Percentiles rank a stretch among this genome's conserved stretches.
These are phyloP conservation scores for Galerucella nymphaeae DNA, from an alignment of 2,888 invertebrate genomes.

Conservation along the genomic window DNA sequence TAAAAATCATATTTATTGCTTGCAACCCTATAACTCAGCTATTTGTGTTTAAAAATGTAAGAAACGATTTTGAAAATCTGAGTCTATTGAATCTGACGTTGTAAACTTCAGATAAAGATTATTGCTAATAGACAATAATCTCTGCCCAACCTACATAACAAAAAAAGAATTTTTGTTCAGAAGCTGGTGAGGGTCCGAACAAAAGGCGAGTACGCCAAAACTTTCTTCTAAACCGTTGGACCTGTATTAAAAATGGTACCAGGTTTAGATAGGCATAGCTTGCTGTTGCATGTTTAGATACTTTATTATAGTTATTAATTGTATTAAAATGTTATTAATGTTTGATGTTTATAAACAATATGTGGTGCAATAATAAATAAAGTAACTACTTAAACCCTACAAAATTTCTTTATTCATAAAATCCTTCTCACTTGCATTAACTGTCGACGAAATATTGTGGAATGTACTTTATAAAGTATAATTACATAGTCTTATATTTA, in stretches of 20 bases:
- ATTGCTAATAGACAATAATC: conserved; percentile 68
- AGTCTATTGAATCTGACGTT: conserved; percentile 56
- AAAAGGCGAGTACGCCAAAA: conserved; percentile 56
- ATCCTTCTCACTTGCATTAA: too few relatives aligned
- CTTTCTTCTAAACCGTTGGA: conserved; percentile 52
- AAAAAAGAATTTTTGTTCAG: conserved; percentile 53
- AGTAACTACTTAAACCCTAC: conserved; percentile 51
- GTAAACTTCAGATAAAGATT: conserved; percentile 58
- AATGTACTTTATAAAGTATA: too few relatives aligned
- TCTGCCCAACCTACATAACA: conserved; percentile 57
- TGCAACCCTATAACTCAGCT: conserved; percentile 49
- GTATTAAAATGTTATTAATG: conserved; percentile 54
- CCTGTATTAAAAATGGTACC: conserved; percentile 52
- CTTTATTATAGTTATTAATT: conserved; percentile 38
- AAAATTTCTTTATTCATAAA: conserved; percentile 34
- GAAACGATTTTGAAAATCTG: conserved; percentile 47
- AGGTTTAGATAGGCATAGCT: conserved; percentile 50
- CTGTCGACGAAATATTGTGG: neutral
- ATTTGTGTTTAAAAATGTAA: conserved; percentile 52
- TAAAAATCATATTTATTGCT: conserved; percentile 53
- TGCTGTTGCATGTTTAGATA: conserved; percentile 51
- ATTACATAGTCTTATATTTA: too few relatives aligned
- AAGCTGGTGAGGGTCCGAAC: conserved; percentile 68
- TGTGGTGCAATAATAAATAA: conserved; percentile 63
- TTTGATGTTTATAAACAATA: conserved; percentile 62